A percentile compares a stretch with the other conserved stretches of the same genome.
Evolutionary conservation across 2,113 vertebrate genomes (phyloP).

Genomic region (Tinamus guttatus): DNA sequence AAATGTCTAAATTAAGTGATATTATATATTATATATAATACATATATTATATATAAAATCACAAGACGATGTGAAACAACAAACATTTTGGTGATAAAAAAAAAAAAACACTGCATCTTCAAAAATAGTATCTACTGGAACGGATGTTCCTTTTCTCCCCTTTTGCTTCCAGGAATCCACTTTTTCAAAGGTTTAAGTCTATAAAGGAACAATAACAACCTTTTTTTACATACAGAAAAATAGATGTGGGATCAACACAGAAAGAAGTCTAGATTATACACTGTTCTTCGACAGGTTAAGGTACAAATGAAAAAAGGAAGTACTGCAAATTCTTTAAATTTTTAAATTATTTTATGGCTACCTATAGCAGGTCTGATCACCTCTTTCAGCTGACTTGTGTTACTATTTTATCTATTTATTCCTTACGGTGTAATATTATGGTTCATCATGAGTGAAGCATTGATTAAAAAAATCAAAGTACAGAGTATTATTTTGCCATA

Average conservation of each 20-base stretch:
- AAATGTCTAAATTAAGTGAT: slow-evolving; percentile 78
- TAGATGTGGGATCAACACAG: slow-evolving; percentile 52
- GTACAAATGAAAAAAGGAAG: slow-evolving; percentile 59
- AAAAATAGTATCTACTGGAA: slow-evolving; percentile 75
- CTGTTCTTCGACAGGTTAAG: slow-evolving; percentile 19
- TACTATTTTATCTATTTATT: slow-evolving; percentile 61
- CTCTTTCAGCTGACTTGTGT: slow-evolving; percentile 33
- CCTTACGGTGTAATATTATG: slow-evolving; percentile 51
- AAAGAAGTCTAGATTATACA: slow-evolving; percentile 19
- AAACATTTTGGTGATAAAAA: slow-evolving; percentile 75
- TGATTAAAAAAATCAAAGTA: slow-evolving; percentile 67
- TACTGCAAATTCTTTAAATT: slow-evolving; percentile 52
- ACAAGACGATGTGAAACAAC: slow-evolving; percentile 67
- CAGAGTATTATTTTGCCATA: slow-evolving; percentile 56
- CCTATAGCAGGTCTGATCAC: slow-evolving; percentile 26
- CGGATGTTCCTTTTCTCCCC: not conserved
- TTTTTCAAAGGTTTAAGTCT: slow-evolving; percentile 63
- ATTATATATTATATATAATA: slow-evolving; percentile 72
- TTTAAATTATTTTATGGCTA: slow-evolving; percentile 41
- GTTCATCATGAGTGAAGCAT: slow-evolving; percentile 34
- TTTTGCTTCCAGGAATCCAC: slow-evolving; percentile 41
- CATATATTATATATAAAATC: slow-evolving; percentile 75
- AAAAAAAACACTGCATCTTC: slow-evolving; percentile 60
- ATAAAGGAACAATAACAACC: slow-evolving; percentile 37
- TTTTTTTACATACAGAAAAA: slow-evolving; percentile 53